A percentile compares a stretch with the other conserved stretches of the same genome.
These are phyloP conservation scores for Apotomis capreana DNA, from an alignment of 2,888 invertebrate genomes.

Conservation along the genomic window DNA sequence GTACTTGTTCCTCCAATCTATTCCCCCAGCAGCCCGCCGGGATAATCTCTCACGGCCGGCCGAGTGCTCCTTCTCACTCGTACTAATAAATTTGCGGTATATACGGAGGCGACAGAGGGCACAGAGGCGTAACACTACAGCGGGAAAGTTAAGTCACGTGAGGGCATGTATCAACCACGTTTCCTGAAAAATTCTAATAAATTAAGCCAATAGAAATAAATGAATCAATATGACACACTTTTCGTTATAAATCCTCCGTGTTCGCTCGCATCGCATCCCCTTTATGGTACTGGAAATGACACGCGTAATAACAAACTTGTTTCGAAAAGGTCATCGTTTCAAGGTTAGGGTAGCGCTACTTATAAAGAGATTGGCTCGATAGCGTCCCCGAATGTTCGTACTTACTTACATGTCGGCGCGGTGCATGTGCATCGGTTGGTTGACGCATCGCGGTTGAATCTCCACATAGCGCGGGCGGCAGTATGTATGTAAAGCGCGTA, in stretches of 20 bases:
- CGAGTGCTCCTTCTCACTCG: constrained; percentile 38
- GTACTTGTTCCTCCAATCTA: constrained; percentile 35
- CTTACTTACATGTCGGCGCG: constrained; percentile 56
- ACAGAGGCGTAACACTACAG: constrained; percentile 12
- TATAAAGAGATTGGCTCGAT: constrained; percentile 60
- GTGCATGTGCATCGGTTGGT: constrained; percentile 78
- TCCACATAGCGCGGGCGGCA: constrained; percentile 76
- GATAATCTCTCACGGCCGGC: constrained; percentile 38
- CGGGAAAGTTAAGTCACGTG: constrained; percentile 17
- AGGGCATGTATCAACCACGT: constrained; percentile 9
- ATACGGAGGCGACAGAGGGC: constrained; percentile 35
- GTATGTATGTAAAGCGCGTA: constrained; percentile 73
- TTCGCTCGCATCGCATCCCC: constrained; percentile 13
- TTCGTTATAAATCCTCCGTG: constrained; percentile 6
- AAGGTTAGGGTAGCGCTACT: constrained; percentile 55
- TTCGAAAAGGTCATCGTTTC: constrained; percentile 61
- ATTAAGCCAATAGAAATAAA: not conserved
- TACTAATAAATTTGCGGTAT: constrained; percentile 36
- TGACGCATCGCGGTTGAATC: constrained; percentile 81
- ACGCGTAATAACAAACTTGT: constrained; percentile 40
- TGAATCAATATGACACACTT: not conserved
- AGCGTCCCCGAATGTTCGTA: constrained; percentile 50
- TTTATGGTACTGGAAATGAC: constrained; percentile 35
- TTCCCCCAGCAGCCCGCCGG: constrained; percentile 36
- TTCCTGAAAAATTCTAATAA: not conserved